Evolutionary conservation across 1,140 invertebrate species (phyloP), one percentile per base, ranked within the genome.

Genomic region (Nymphalis io): DNA sequence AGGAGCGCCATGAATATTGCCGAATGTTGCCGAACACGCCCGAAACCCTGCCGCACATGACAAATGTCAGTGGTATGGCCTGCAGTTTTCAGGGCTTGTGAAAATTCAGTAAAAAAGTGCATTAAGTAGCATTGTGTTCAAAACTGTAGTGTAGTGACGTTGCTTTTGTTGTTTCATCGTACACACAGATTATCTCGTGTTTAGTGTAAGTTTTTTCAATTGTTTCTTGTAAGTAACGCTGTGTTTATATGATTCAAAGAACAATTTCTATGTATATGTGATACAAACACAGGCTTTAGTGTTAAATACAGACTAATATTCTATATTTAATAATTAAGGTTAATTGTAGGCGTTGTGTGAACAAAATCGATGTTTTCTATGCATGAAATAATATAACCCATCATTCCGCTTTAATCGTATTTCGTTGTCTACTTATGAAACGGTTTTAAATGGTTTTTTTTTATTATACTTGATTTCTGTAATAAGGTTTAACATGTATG

Each of bases 21-120:
- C 83, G 82, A 80, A 15, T 58, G n/a, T 6, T 5, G 1, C 65
- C 83, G 82, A 80, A 58, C 21, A n/a, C 8, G 4, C 4, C 79
- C 84, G 84, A 89, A 40, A 55, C 61, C 64, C 59, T 70, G 73
- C 80, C 80, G 80, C 86, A 89, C 78, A 85, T 91, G 89, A 85
- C 89, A 91, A 85, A 80, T 86, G 89, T 89, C 89, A 84, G 82
- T 80, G 79, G 79, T 78, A 81, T 80, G 72, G 76, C 80, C 83
- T 80, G 85, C 84, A 87, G 81, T 81, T 81, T 85, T 85, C 86
- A 83, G 84, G 79, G 76, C 76, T 79, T 76, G 83, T 85, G 81
- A 82, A 88, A 88, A 85, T 83, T 80, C 66, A 73, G 74, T 78
- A 79, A 78, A 86, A 83, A 88, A 89, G 87, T 90, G 88, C 84